A percentile compares a stretch with the other conserved stretches of the same genome.
These are phyloP conservation scores for Dolichoris vasculosae DNA, from an alignment of 1,140 invertebrate genomes.

Conservation along the genomic window DNA sequence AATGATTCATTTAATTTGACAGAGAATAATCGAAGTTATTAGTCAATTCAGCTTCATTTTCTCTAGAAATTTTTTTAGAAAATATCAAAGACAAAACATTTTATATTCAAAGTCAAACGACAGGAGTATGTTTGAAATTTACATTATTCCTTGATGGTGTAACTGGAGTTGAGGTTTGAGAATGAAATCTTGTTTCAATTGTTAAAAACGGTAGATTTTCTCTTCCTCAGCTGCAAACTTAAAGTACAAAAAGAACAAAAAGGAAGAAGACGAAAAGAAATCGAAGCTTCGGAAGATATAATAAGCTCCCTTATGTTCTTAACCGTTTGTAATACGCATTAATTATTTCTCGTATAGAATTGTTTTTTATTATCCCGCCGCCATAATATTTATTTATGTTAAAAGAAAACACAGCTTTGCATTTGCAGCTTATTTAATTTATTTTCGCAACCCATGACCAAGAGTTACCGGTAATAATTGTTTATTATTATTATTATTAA, in stretches of 20 bases:
- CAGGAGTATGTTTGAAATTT: background rate
- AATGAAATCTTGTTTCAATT: background rate
- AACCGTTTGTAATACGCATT: slow-evolving; percentile 15
- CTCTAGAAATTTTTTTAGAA: slow-evolving; percentile 22
- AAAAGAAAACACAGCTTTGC: slow-evolving; percentile 41
- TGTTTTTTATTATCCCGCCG: slow-evolving; percentile 43
- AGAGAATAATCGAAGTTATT: slow-evolving; percentile 28
- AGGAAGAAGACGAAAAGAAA: slow-evolving; percentile 29
- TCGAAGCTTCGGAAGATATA: slow-evolving; percentile 24
- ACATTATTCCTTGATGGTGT: background rate
- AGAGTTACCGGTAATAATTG: slow-evolving; percentile 49
- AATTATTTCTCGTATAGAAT: slow-evolving; percentile 8
- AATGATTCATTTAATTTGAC: background rate
- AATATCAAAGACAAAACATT: background rate
- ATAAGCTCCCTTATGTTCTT: slow-evolving; percentile 43
- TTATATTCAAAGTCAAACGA: slow-evolving; percentile 25
- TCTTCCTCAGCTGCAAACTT: slow-evolving; percentile 22
- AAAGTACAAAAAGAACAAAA: slow-evolving; percentile 43
- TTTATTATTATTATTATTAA: slow-evolving; percentile 8
- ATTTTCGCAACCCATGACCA: slow-evolving; percentile 44
- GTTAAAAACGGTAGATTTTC: slow-evolving; percentile 16
- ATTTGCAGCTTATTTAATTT: slow-evolving; percentile 49
- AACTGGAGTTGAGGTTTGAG: background rate
- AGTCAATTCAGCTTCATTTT: slow-evolving; percentile 39
- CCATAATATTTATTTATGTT: slow-evolving; percentile 50